These are phyloP conservation scores for Acholoe squamosa DNA, from an alignment of 2,888 invertebrate species.

Conservation along the genomic window DNA sequence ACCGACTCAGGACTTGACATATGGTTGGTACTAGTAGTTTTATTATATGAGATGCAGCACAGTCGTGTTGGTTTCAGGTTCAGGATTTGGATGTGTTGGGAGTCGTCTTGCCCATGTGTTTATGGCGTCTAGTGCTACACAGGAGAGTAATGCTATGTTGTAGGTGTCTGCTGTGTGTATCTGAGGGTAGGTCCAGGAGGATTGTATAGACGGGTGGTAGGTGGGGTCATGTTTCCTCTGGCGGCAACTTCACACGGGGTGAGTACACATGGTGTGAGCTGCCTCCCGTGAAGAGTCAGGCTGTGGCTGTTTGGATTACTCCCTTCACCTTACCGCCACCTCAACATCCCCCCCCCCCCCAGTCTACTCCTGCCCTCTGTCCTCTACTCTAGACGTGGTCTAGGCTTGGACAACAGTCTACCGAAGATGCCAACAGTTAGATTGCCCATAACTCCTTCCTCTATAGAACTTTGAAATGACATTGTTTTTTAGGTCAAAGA, in stretches of 20 bases:
- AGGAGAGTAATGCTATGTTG: background rate
- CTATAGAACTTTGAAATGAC: no score
- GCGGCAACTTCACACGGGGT: background rate
- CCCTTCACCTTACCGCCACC: background rate
- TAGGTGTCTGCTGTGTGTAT: background rate
- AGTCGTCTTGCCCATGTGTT: no score
- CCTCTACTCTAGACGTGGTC: background rate
- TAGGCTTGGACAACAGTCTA: no score
- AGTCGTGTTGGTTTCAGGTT: no score
- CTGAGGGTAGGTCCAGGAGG: background rate
- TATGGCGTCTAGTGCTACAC: no score
- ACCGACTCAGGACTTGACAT: no score
- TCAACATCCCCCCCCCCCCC: background rate
- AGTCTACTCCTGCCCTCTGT: background rate
- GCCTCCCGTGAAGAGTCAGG: background rate
- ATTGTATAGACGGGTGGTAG: background rate
- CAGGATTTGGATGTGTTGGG: no score
- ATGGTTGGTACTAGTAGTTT: no score
- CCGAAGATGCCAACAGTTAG: no score
- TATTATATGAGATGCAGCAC: no score
- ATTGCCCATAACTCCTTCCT: no score
- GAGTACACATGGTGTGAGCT: background rate
- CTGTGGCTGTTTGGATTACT: background rate
- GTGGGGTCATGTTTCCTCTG: background rate
- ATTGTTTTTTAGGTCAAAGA: no score